phyloP scores from a whole-genome alignment of 2,888 invertebrate species.

The Cheilosia impressa region DNA sequence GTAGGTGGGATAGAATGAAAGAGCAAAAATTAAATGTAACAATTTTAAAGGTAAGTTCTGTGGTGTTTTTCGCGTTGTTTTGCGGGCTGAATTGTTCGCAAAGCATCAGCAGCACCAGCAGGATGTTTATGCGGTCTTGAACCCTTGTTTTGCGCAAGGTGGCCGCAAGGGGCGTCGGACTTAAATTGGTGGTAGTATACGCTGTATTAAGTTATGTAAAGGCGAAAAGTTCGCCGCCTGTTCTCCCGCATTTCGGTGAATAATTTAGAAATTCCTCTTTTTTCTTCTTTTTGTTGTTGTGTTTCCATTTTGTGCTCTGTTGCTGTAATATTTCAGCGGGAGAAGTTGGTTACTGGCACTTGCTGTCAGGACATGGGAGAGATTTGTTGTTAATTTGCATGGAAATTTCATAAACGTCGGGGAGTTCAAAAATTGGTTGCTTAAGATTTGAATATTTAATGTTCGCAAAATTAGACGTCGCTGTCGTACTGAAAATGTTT shows the following conservation, averaged over 20 bases:
- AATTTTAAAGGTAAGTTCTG: constrained; percentile 70
- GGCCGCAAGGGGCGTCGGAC: constrained; percentile 1
- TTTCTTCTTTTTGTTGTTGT: not conserved
- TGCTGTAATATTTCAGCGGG: constrained; percentile 60
- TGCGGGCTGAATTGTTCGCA: constrained; percentile 66
- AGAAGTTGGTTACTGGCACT: constrained; percentile 69
- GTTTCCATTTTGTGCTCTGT: constrained; percentile 32
- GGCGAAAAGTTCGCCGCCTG: constrained; percentile 72
- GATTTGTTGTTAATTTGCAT: constrained; percentile 75
- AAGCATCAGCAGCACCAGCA: constrained; percentile 28
- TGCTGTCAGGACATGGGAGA: constrained; percentile 72
- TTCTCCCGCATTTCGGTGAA: constrained; percentile 68
- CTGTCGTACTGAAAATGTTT: constrained; percentile 70
- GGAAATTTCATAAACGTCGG: constrained; percentile 74
- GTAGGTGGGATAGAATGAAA: constrained; percentile 33
- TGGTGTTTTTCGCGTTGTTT: constrained; percentile 70
- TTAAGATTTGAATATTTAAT: constrained; percentile 75
- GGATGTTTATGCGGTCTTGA: constrained; percentile 73
- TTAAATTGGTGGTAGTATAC: constrained; percentile 40
- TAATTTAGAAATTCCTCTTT: constrained; percentile 70
- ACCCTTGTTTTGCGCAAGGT: constrained; percentile 64
- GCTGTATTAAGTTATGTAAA: constrained; percentile 72
- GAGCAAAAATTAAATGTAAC: constrained; percentile 70
- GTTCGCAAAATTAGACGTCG: constrained; percentile 70
- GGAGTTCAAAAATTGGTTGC: constrained; percentile 73